Base-by-base conservation (phyloP, 2,888 invertebrate genomes). In the Lasioglossum leucozonium region DNA sequence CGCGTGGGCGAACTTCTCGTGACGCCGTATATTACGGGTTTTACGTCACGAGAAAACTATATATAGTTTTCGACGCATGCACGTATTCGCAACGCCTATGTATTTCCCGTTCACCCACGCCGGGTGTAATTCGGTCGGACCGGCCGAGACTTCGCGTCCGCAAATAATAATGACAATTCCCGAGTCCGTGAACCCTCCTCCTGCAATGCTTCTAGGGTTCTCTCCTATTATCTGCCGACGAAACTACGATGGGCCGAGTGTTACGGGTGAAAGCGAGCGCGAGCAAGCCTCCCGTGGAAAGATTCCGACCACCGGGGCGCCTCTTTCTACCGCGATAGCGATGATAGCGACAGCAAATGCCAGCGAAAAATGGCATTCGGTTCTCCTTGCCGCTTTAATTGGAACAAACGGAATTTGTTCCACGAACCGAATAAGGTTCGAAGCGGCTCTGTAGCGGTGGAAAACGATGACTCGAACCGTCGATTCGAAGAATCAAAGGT, bases 11-110 rank as follows among this genome's bases (percentile, higher is more conserved):
- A 72, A 34, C 22, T 26, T 47, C 13, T 79, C 47, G 77, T 80
- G 87, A 87, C 87, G 83, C 73, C 44, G 79, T 62, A n/a, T 75
- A 79, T 81, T 81, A 79, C 78, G 44, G 58, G 13, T 73, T 88
- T 82, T 81, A 79, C 81, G 77, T 88, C 85, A 88, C 81, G 62
- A 22, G 72, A 69, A 58, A 79, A 72, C 80, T 87, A 82, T 79
- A 85, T 80, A 84, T 75, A 87, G 77, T 55, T 37, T 26, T 18
- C 40, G 72, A 11, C 69, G n/a, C 30, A 65, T 40, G 34, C 13
- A 65, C 37, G 37, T 30, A 37, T 26, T 55, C 67, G 58, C 72
- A 42, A 62, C 22, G n/a, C 30, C 42, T 51, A 69, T 42, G 65
- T 82, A 44, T 83, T 76, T 76, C 22, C 44, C 51, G 51, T 26